Evolutionary conservation across 92 coral and sea anemone species (phyloP).

Genomic region (Virgularia gustaviana): DNA sequence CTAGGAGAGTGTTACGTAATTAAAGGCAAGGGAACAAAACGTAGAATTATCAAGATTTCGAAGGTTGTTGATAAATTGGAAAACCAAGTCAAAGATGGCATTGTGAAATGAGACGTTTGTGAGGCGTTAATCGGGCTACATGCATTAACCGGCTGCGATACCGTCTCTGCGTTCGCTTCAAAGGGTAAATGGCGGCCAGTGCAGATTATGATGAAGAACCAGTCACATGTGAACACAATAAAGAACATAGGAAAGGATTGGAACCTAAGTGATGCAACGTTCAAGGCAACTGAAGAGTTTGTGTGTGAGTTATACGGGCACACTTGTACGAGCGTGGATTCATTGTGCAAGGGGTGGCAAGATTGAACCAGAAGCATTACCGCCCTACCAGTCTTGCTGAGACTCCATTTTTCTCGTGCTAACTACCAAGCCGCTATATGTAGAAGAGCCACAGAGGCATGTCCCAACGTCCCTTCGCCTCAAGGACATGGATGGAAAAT

Average conservation of each 20-base stretch:
- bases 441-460: neutral
- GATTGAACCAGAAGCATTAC: neutral
- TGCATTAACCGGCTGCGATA: constrained; percentile 53
- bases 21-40: constrained; percentile 38
- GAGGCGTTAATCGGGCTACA: constrained; percentile 29
- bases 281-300: constrained; percentile 11
- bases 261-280: constrained; percentile 17
- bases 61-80: constrained; percentile 35
- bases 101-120: constrained; percentile 29
- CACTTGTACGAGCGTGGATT: neutral
- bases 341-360: neutral
- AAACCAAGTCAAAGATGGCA: constrained; percentile 40
- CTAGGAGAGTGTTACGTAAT: constrained; percentile 26
- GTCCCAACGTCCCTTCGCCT: neutral
- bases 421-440: neutral
- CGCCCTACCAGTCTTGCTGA: neutral
- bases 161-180: constrained; percentile 48
- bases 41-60: constrained; percentile 45
- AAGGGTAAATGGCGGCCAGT: constrained; percentile 49
- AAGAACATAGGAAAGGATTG: constrained; percentile 42
- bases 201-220: constrained; percentile 43
- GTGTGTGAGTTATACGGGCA: constrained; percentile 6
- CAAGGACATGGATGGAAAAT: constrained; percentile 1
- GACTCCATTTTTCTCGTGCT: neutral
- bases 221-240: constrained; percentile 43